Evolutionary conservation across 2,113 vertebrate species (phyloP).

Genomic region (Grallaria varia): DNA sequence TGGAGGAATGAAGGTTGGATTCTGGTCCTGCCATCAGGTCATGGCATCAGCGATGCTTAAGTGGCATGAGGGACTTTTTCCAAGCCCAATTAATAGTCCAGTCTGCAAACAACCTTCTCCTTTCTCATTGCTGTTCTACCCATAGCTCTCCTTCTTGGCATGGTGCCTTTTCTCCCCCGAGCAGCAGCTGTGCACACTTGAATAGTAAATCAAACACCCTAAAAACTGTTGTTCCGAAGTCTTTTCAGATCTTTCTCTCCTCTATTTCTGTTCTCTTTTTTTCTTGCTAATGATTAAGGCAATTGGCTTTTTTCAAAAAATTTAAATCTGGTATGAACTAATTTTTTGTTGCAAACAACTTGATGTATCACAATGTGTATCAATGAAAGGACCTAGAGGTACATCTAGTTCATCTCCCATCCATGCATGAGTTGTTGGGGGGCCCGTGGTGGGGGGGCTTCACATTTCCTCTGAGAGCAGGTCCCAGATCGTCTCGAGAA

Average conservation of each 20-base stretch:
- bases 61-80: not conserved
- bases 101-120: conserved; percentile 62
- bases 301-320: not conserved
- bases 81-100: conserved; percentile 46
- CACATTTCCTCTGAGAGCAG: not conserved
- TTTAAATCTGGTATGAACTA: not conserved
- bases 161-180: not conserved
- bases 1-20: not conserved
- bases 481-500: not conserved
- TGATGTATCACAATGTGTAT: not conserved
- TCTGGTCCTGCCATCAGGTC: not conserved
- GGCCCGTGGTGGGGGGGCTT: not conserved
- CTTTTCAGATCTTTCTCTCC: conserved; percentile 53
- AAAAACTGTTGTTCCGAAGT: conserved; percentile 57
- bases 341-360: conserved; percentile 12
- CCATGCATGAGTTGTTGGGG: not conserved
- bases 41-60: not conserved
- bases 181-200: conserved; percentile 68
- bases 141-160: conserved; percentile 62
- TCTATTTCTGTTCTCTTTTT: conserved; percentile 53
- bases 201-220: conserved; percentile 74
- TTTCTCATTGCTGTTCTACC: conserved; percentile 19
- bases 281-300: conserved; percentile 26
- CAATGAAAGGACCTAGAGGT: not conserved
- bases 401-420: not conserved